Conservation (phyloP, 1,140 invertebrate species). For the Cheumatopsyche charites region DNA sequence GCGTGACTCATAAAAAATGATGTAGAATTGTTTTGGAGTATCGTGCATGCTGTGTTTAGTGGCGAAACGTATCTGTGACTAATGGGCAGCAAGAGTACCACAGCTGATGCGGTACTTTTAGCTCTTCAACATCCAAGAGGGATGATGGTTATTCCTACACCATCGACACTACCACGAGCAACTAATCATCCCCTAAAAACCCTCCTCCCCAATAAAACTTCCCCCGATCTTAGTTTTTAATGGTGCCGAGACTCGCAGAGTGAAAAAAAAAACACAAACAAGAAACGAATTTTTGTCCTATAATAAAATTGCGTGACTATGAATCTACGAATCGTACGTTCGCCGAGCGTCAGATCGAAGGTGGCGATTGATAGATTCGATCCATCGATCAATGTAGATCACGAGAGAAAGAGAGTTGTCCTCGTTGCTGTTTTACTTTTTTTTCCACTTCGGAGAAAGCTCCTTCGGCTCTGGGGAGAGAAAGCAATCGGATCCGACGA, state of each 20-base stretch:
- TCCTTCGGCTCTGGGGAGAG: not conserved
- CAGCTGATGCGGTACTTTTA: conserved; percentile 27
- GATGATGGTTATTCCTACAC: conserved; percentile 11
- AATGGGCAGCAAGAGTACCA: conserved; percentile 20
- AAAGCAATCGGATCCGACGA: conserved; percentile 30
- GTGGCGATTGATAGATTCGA: conserved; percentile 16
- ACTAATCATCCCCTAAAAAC: conserved; percentile 27
- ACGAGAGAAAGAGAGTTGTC: not conserved
- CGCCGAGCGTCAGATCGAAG: not conserved
- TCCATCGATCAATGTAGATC: not conserved
- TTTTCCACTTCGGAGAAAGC: not conserved
- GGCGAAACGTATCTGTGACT: conserved; percentile 18
- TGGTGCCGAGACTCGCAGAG: not conserved
- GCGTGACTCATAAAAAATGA: not conserved
- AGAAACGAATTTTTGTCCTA: no score
- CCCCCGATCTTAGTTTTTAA: conserved; percentile 26
- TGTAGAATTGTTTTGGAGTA: not conserved
- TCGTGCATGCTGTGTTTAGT: not conserved
- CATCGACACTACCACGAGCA: conserved; percentile 1
- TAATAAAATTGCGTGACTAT: no score
- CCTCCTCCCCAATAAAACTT: not conserved
- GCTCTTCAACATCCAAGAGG: conserved; percentile 8
- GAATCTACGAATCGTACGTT: no score
- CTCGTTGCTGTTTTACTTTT: not conserved
- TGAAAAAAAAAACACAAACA: no score